Percentiles rank a stretch among this genome's conserved stretches.
Evolutionary conservation across 1,140 invertebrate species (phyloP).

Genomic region (Aplysia californica): DNA sequence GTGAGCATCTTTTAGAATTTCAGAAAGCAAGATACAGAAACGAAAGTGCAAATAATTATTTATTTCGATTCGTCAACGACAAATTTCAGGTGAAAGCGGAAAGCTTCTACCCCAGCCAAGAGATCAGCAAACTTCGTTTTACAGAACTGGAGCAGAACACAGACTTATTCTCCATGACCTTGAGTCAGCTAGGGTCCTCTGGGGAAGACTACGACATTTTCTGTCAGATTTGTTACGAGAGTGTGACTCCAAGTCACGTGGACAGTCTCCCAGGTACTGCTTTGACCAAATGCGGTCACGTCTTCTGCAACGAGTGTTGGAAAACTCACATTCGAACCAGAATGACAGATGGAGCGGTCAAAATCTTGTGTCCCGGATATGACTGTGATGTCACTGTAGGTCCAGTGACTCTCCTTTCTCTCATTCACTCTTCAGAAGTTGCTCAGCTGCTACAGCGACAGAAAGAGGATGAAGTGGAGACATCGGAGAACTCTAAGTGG

Average conservation of each 20-base stretch:
- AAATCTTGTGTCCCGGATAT: slow-evolving; percentile 41
- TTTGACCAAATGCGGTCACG: slow-evolving; percentile 43
- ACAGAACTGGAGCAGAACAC: too few relatives aligned
- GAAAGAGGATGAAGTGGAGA: slow-evolving; percentile 29
- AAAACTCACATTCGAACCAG: slow-evolving; percentile 31
- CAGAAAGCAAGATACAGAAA: too few relatives aligned
- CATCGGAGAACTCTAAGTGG: slow-evolving; percentile 32
- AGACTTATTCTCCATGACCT: too few relatives aligned
- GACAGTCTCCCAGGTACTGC: slow-evolving; percentile 28
- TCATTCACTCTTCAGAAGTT: slow-evolving; percentile 39
- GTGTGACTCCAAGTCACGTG: slow-evolving; percentile 24
- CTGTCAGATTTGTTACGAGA: slow-evolving; percentile 39
- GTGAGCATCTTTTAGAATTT: neutral
- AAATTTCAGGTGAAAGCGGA: too few relatives aligned
- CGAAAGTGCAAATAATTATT: too few relatives aligned
- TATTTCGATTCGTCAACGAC: too few relatives aligned
- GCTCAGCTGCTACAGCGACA: slow-evolving; percentile 20
- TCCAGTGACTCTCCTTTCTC: slow-evolving; percentile 34
- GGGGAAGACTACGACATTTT: too few relatives aligned
- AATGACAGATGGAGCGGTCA: slow-evolving; percentile 3
- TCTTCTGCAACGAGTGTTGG: slow-evolving; percentile 54
- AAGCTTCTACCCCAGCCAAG: too few relatives aligned
- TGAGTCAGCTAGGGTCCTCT: too few relatives aligned
- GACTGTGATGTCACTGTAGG: slow-evolving; percentile 37
- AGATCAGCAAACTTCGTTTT: too few relatives aligned